Evolutionary conservation across 1,140 invertebrate species (phyloP).

Genomic region (Zaprionus nigranus): DNA sequence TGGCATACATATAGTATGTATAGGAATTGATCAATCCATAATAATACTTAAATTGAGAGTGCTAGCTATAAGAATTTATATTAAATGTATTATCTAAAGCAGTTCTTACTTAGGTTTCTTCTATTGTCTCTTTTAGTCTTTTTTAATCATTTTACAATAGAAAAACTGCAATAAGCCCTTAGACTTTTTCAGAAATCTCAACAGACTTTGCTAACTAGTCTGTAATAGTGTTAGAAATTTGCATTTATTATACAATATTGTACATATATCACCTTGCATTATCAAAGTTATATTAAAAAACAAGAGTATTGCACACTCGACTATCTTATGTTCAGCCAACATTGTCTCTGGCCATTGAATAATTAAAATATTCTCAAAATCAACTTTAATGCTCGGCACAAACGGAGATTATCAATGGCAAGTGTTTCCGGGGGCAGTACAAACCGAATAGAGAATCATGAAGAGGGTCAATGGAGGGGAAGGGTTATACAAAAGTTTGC

Average conservation of each 20-base stretch:
- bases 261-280: no score
- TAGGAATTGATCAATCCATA: background rate
- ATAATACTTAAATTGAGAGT: background rate
- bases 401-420: constrained; percentile 47
- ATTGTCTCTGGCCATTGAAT: constrained; percentile 48
- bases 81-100: background rate
- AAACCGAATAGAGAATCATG: constrained; percentile 16
- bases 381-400: constrained; percentile 57
- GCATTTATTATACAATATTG: no score
- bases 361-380: constrained; percentile 63
- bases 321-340: constrained; percentile 7
- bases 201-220: background rate
- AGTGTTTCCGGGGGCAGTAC: background rate
- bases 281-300: background rate
- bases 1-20: background rate
- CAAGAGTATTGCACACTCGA: background rate
- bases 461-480: background rate
- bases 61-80: background rate
- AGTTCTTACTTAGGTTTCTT: background rate
- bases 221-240: background rate
- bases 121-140: background rate
- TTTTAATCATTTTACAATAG: background rate
- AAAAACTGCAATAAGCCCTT: background rate
- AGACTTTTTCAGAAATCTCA: background rate
- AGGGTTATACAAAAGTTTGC: constrained; percentile 53